phyloP scores from a whole-genome alignment of 1,140 invertebrate species.

The Scaptomyza hsui region DNA sequence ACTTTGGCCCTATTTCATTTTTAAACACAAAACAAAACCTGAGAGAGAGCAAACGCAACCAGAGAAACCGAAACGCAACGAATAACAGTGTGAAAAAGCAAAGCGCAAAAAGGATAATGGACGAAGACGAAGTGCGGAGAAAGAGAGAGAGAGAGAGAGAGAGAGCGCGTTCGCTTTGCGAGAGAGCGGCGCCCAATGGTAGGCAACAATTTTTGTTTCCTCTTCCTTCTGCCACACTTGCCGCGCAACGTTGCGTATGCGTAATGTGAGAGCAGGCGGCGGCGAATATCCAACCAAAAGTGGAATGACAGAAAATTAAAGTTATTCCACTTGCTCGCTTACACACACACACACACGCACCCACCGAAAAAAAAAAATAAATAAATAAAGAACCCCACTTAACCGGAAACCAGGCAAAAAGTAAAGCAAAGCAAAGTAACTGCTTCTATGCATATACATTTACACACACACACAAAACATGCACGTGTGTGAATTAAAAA shows the following conservation, averaged over 20 bases:
- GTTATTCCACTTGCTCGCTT: constrained; percentile 33
- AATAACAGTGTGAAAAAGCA: constrained; percentile 33
- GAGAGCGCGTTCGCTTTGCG: background rate
- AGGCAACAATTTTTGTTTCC: constrained; percentile 57
- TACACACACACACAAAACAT: constrained; percentile 12
- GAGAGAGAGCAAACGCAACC: constrained; percentile 4
- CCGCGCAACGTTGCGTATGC: constrained; percentile 65
- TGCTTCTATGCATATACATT: constrained; percentile 39
- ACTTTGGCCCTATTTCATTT: constrained; percentile 8
- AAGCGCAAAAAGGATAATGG: constrained; percentile 41
- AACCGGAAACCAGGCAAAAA: constrained; percentile 38
- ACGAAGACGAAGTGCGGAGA: constrained; percentile 6
- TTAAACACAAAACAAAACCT: constrained; percentile 53
- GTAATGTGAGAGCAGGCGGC: constrained; percentile 51
- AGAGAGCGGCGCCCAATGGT: constrained; percentile 47
- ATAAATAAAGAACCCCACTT: constrained; percentile 10
- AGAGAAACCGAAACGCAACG: constrained; percentile 3
- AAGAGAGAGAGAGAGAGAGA: constrained; percentile 3
- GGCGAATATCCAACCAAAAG: constrained; percentile 56
- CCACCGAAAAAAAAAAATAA: constrained; percentile 4
- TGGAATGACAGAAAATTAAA: constrained; percentile 75
- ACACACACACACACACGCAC: constrained; percentile 7
- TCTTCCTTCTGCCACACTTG: constrained; percentile 10
- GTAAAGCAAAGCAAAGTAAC: constrained; percentile 38
- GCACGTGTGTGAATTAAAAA: constrained; percentile 39